Evolutionary conservation across 2,113 vertebrate species (phyloP).

Genomic region (Euleptes europaea): DNA sequence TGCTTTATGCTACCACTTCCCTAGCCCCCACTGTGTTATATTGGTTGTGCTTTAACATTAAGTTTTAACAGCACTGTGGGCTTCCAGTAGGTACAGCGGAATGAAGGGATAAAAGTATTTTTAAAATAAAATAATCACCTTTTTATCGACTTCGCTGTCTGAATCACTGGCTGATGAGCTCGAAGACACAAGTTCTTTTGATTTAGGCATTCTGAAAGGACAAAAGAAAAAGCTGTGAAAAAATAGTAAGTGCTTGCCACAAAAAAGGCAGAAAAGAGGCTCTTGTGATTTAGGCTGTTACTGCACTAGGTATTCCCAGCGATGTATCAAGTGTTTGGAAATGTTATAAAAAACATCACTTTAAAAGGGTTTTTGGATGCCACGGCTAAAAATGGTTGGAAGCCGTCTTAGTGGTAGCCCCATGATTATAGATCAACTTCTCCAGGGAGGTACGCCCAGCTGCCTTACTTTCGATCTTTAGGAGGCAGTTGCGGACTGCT

Average conservation of each 20-base stretch:
- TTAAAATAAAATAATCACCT: conserved; percentile 78
- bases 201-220: conserved; percentile 91
- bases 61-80: not conserved
- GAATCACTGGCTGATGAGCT: conserved; percentile 95
- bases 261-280: not conserved
- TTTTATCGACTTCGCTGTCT: conserved; percentile 94
- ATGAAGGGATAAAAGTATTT: not conserved
- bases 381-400: too few relatives aligned
- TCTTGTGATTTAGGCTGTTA: not conserved
- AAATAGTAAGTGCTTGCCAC: not conserved
- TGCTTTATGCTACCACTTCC: not conserved
- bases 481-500: too few relatives aligned
- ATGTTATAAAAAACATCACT: too few relatives aligned
- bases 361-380: too few relatives aligned
- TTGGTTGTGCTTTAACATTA: not conserved
- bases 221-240: conserved; percentile 42
- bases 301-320: too few relatives aligned
- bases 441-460: too few relatives aligned
- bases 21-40: not conserved
- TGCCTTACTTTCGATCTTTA: too few relatives aligned
- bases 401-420: too few relatives aligned
- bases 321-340: too few relatives aligned
- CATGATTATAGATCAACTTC: too few relatives aligned
- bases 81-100: not conserved
- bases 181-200: conserved; percentile 94